Evolutionary conservation across 1,140 invertebrate genomes (phyloP).

Genomic region (Drosophila persimilis): DNA sequence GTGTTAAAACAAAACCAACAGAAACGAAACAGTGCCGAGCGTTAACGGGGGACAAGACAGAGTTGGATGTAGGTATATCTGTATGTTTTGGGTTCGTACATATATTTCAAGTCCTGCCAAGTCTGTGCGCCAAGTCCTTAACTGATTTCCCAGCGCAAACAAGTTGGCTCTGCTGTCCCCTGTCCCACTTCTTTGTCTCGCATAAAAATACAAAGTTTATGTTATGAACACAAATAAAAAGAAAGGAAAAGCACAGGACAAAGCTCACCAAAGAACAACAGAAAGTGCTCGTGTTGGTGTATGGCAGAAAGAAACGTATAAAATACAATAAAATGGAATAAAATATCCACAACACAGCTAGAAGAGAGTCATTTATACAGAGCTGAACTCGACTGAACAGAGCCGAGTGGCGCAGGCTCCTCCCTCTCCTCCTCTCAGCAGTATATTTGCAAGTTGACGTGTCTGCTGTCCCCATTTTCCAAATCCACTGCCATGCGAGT

Average conservation of each 20-base stretch:
- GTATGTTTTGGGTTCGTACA: conserved; percentile 17
- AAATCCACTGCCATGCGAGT: conserved; percentile 42
- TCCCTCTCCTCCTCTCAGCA: not conserved
- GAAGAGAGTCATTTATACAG: conserved; percentile 50
- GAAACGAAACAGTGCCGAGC: conserved; percentile 46
- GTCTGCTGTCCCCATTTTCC: conserved; percentile 57
- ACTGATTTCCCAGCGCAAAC: conserved; percentile 80
- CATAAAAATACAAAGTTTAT: conserved; percentile 81
- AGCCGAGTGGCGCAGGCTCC: no score
- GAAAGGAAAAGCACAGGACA: conserved; percentile 65
- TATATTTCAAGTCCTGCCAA: conserved; percentile 53
- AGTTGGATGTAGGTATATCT: conserved; percentile 31
- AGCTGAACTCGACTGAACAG: conserved; percentile 13
- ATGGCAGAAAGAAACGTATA: conserved; percentile 49
- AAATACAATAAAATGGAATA: conserved; percentile 80
- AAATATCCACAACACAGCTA: conserved; percentile 64
- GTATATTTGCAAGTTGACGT: conserved; percentile 78
- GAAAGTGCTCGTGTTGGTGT: conserved; percentile 56
- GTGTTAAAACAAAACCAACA: conserved; percentile 70
- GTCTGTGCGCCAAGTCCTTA: conserved; percentile 71
- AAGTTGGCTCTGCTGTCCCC: conserved; percentile 49
- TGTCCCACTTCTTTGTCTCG: conserved; percentile 41
- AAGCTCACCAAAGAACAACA: conserved; percentile 65
- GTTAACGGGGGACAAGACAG: conserved; percentile 60
- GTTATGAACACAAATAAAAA: conserved; percentile 81